These are phyloP conservation scores for Drosophila flavopinicola DNA, from an alignment of 2,888 invertebrate genomes.

Conservation along the genomic window DNA sequence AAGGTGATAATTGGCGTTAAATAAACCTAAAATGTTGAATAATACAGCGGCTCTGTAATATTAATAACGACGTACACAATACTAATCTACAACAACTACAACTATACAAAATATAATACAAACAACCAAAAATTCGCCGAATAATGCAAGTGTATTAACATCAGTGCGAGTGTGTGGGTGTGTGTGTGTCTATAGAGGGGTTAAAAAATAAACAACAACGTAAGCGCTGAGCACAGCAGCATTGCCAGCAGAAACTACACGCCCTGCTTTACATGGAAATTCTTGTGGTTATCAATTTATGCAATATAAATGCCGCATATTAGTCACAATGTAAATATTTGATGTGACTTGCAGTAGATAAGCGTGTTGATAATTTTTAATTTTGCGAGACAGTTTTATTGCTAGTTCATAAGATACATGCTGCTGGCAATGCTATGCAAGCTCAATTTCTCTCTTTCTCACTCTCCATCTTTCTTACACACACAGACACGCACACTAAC, in stretches of 20 bases:
- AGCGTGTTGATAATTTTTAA: not conserved
- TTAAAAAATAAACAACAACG: conserved; percentile 69
- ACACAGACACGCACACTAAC: conserved; percentile 40
- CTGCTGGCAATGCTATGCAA: conserved; percentile 61
- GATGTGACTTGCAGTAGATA: not conserved
- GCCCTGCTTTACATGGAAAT: conserved; percentile 31
- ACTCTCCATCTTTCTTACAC: conserved; percentile 25
- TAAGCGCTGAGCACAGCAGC: conserved; percentile 49
- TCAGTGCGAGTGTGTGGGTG: conserved; percentile 17
- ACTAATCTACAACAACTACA: not conserved
- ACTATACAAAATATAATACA: not conserved
- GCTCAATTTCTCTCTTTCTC: conserved; percentile 27
- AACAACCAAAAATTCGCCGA: conserved; percentile 21
- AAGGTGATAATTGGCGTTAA: not conserved
- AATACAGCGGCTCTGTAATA: no score
- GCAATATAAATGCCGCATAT: not conserved
- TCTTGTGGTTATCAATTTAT: not conserved
- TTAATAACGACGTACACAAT: not conserved
- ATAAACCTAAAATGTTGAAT: not conserved
- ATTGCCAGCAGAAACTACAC: conserved; percentile 66
- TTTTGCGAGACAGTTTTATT: conserved; percentile 16
- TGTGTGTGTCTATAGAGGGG: conserved; percentile 45
- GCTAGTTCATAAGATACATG: conserved; percentile 19
- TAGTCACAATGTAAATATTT: not conserved
- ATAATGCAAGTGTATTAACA: conserved; percentile 26